Conservation (phyloP, 2,797 vertebrate genomes). For the Cygnus olor region DNA sequence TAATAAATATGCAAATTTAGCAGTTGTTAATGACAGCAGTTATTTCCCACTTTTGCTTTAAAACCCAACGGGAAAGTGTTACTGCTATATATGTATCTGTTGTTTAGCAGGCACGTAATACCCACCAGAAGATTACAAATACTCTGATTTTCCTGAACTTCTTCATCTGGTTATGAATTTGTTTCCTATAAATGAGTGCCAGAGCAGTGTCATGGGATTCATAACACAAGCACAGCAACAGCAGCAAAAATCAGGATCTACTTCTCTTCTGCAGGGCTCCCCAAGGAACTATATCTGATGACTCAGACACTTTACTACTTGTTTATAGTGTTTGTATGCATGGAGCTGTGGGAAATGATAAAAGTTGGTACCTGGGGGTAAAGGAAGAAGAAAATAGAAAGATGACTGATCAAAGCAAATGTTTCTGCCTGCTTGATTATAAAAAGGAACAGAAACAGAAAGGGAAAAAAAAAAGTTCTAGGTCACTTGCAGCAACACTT, state of each 20-base stretch:
- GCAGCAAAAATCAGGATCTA: conserved; percentile 49
- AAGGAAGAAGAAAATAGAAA: conserved; percentile 60
- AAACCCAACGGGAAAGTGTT: not conserved
- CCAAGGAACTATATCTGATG: conserved; percentile 46
- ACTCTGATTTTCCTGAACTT: conserved; percentile 15
- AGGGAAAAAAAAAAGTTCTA: not conserved
- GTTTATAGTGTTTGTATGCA: conserved; percentile 58
- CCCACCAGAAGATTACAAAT: not conserved
- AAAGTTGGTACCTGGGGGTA: conserved; percentile 54
- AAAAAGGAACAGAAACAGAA: conserved; percentile 7
- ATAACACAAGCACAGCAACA: conserved; percentile 48
- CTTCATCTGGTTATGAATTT: conserved; percentile 32
- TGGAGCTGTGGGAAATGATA: conserved; percentile 62
- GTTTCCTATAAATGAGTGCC: not conserved
- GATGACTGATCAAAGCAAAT: conserved; percentile 62
- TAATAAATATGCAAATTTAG: conserved; percentile 54
- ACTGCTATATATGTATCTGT: not conserved
- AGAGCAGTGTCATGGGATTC: conserved; percentile 21
- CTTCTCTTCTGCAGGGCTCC: conserved; percentile 46
- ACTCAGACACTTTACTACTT: conserved; percentile 60
- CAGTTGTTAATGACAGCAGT: conserved; percentile 22
- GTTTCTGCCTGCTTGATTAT: conserved; percentile 48
- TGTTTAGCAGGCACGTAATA: not conserved
- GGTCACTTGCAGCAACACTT: not conserved
- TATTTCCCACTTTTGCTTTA: conserved; percentile 48